Base-by-base conservation (phyloP, 2,888 invertebrate genomes). In the Actias luna region DNA sequence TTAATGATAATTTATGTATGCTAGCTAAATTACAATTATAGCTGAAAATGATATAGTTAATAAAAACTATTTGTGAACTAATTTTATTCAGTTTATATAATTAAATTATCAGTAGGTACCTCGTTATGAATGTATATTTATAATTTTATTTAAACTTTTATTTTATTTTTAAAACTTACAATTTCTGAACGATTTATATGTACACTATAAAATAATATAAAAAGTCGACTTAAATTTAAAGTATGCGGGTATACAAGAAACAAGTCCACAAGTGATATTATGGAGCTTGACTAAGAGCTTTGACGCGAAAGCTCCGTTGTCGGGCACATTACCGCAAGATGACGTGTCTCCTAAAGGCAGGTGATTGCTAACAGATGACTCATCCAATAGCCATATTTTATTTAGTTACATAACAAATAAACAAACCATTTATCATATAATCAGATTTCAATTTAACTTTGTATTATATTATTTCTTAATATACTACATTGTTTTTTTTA, bases 361-460 rank as follows among this genome's bases (percentile, higher is more conserved):
- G 75, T 74, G 73, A 71, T 69, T 70, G 66, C 67, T 71, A 68
- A 57, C 57, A 65, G 61, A 65, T 79, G 78, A 80, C 75, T 67
- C 76, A 76, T 46, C 64, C 35, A 50, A 29, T 61, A 29, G n/a
- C 55, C 12, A 57, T 57, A 55, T 22, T 31, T 1, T 46, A 46
- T 25, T 22, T 22, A 55, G 27, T 55, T 27, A 16, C 29, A 8
- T 29, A 29, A 29, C 29, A 55, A 27, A 27, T 52, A 52, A 52
- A 52, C 52, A 52, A 52, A 18, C 29, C 27, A 52, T 52, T 52
- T 52, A 18, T 42, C 3, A 42, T 10, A 4, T 52, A 1, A 52
- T 18, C 27, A 0, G 2, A 3, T 2, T 52, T 55, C 0, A 25
- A 46, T 7, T 12, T 12, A 18, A 10, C 22, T 46, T 46, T 46